Evolutionary conservation across 2,888 invertebrate species (phyloP).

Genomic region (Melipona beecheii): DNA sequence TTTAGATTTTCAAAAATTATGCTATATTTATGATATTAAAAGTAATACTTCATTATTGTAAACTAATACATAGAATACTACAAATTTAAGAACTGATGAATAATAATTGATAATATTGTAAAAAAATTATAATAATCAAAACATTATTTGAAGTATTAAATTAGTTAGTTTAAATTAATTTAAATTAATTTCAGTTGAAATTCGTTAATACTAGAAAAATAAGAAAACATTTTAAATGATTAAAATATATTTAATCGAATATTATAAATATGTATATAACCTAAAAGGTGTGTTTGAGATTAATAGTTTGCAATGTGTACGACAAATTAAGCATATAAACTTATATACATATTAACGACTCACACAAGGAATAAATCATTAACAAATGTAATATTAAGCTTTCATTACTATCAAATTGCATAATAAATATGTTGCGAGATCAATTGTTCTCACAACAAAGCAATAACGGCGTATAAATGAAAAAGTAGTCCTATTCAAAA

Average conservation of each 20-base stretch:
- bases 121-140: neutral
- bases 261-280: conserved; percentile 21
- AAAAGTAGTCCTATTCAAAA: neutral
- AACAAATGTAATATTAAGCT: neutral
- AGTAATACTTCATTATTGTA: no score
- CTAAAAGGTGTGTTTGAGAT: conserved; percentile 29
- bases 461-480: neutral
- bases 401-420: conserved; percentile 42
- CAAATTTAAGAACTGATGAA: no score
- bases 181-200: neutral
- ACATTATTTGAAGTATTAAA: neutral
- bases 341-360: neutral
- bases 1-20: neutral
- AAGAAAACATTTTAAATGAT: neutral
- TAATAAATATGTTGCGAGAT: conserved; percentile 46
- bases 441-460: conserved; percentile 6
- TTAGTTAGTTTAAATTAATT: neutral
- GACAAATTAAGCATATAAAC: neutral
- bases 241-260: conserved; percentile 7
- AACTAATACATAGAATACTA: no score
- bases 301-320: neutral
- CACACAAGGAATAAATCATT: conserved; percentile 6
- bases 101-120: neutral
- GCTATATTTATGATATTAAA: no score
- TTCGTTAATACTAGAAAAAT: neutral